Percentiles rank a stretch among this genome's conserved stretches.
These are phyloP conservation scores for Parthenolecanium corni DNA, from an alignment of 2,888 invertebrate genomes.

Conservation along the genomic window DNA sequence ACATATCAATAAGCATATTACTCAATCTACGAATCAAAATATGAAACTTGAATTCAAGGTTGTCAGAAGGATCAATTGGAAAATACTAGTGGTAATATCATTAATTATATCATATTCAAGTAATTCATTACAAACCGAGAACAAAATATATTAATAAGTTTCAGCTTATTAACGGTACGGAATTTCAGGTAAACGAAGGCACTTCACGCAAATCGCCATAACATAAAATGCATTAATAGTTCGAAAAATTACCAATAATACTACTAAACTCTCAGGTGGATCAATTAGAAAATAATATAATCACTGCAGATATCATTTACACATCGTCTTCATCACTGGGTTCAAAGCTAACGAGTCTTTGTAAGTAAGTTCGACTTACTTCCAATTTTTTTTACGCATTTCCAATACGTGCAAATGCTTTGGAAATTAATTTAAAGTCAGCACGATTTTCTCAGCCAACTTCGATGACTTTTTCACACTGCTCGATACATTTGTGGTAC, in stretches of 20 bases:
- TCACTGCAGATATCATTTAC: background rate
- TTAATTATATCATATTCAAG: too few species aligned
- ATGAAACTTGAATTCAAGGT: background rate
- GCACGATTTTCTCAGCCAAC: constrained; percentile 93
- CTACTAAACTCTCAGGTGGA: constrained; percentile 19
- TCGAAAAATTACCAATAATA: background rate
- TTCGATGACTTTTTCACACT: constrained; percentile 88
- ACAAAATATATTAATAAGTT: too few species aligned
- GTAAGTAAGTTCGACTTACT: constrained; percentile 33
- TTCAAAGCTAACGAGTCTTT: too few species aligned
- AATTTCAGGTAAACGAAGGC: too few species aligned
- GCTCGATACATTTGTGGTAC: constrained; percentile 78
- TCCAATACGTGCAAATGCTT: constrained; percentile 87
- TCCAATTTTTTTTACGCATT: constrained; percentile 83
- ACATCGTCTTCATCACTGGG: too few species aligned
- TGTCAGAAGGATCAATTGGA: constrained; percentile 18
- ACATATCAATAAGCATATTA: too few species aligned
- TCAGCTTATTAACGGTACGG: too few species aligned
- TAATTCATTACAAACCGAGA: constrained; percentile 17
- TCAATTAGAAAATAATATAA: constrained; percentile 28
- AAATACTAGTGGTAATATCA: too few species aligned
- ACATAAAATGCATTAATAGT: background rate
- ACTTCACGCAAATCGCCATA: too few species aligned
- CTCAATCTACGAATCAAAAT: too few species aligned
- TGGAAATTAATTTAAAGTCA: constrained; percentile 94